Evolutionary conservation across 2,888 invertebrate species (phyloP).

Genomic region (Pimpla rufipes): DNA sequence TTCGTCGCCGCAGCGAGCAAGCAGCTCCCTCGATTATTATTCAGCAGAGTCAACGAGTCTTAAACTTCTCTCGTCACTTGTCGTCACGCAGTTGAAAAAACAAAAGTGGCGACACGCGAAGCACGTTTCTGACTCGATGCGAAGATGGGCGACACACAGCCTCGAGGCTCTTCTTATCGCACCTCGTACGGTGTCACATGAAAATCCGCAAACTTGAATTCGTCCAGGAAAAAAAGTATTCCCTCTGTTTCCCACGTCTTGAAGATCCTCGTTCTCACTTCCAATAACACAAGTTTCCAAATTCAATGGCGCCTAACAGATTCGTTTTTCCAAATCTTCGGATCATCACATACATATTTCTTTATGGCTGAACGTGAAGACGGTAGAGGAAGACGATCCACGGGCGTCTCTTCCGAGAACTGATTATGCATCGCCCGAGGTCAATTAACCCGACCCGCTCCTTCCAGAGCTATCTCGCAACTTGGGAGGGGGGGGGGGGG

Average conservation of each 20-base stretch:
- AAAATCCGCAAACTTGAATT: constrained; percentile 42
- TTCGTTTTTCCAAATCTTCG: constrained; percentile 3
- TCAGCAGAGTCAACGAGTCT: constrained; percentile 60
- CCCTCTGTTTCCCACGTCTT: background rate
- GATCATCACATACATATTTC: constrained; percentile 12
- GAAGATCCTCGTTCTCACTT: constrained; percentile 8
- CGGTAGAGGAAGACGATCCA: constrained; percentile 3
- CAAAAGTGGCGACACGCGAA: constrained; percentile 7
- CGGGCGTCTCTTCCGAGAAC: constrained; percentile 49
- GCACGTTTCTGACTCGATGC: background rate
- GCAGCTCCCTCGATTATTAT: constrained; percentile 62
- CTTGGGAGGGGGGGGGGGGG: no score
- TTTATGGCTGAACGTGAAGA: constrained; percentile 29
- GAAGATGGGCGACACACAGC: background rate
- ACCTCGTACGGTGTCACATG: constrained; percentile 33
- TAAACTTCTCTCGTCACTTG: constrained; percentile 67
- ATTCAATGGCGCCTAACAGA: background rate
- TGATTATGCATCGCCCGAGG: constrained; percentile 59
- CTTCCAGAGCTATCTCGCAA: background rate
- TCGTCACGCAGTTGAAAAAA: constrained; percentile 47
- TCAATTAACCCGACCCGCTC: constrained; percentile 54
- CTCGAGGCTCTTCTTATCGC: constrained; percentile 49
- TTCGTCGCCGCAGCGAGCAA: constrained; percentile 7
- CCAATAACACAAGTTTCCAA: constrained; percentile 34
- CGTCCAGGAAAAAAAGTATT: no score